phyloP scores from a whole-genome alignment of 1,140 invertebrate species.

The Centruroides vittatus region DNA sequence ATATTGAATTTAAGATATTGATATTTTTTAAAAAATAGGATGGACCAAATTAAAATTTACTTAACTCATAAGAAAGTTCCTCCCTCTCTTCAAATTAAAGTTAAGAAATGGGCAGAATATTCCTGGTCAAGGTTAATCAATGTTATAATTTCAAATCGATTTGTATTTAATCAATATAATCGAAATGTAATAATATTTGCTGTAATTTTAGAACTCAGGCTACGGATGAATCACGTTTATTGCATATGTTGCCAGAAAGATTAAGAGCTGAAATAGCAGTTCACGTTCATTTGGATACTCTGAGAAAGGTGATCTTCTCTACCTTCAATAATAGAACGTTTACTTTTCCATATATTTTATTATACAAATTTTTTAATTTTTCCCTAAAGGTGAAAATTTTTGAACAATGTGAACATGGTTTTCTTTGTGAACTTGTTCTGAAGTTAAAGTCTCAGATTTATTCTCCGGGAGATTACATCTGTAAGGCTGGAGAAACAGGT shows the following conservation, averaged over 20 bases:
- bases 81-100: conserved; percentile 12
- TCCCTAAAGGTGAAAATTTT: conserved; percentile 13
- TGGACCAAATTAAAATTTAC: conserved; percentile 17
- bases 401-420: conserved; percentile 13
- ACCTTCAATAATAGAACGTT: too few species aligned
- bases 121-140: conserved; percentile 13
- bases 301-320: conserved; percentile 5
- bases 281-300: conserved; percentile 12
- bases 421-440: conserved; percentile 14
- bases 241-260: conserved; percentile 15
- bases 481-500: conserved; percentile 15
- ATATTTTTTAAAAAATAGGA: background rate
- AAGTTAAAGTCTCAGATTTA: conserved; percentile 13
- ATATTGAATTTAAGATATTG: too few species aligned
- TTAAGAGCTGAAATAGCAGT: conserved; percentile 14
- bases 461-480: conserved; percentile 15
- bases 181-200: too few species aligned
- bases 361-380: background rate
- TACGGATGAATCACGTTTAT: conserved; percentile 11
- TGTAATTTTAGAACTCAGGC: conserved; percentile 11
- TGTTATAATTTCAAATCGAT: too few species aligned
- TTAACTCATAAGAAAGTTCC: conserved; percentile 15
- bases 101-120: conserved; percentile 17
- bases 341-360: background rate
- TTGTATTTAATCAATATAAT: too few species aligned